Evolutionary conservation across 2,113 vertebrate genomes (phyloP).

Genomic region (Sorex araneus): DNA sequence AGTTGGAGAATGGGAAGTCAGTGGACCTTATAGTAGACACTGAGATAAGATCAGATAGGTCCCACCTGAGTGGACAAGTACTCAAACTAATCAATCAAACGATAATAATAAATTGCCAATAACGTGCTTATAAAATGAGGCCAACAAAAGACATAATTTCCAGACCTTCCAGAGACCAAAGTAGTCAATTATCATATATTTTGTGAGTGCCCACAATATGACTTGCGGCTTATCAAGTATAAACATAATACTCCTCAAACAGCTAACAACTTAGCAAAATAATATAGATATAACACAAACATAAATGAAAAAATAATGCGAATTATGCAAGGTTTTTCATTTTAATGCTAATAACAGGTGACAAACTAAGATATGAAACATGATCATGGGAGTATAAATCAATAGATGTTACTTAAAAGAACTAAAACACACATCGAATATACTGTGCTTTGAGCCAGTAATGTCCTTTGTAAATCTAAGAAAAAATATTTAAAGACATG

Average conservation of each 20-base stretch:
- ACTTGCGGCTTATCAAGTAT: not conserved
- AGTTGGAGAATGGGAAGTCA: not conserved
- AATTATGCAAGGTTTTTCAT: slow-evolving; percentile 49
- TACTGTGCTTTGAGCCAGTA: not conserved
- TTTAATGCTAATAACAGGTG: slow-evolving; percentile 49
- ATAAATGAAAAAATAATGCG: not conserved
- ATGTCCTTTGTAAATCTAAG: slow-evolving; percentile 3
- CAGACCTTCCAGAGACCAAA: slow-evolving; percentile 51
- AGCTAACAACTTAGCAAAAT: not conserved
- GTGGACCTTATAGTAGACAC: not conserved
- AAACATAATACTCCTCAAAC: not conserved
- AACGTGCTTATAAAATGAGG: not conserved
- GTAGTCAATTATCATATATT: slow-evolving; percentile 28
- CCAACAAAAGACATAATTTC: slow-evolving; percentile 26
- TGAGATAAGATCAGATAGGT: not conserved
- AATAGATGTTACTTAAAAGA: slow-evolving; percentile 26
- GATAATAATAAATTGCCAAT: not conserved
- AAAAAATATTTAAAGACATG: not conserved
- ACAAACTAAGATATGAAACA: slow-evolving; percentile 10
- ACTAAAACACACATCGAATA: not conserved
- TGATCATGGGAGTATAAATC: not conserved
- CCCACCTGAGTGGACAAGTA: not conserved
- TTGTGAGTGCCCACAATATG: slow-evolving; percentile 13
- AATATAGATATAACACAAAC: not conserved
- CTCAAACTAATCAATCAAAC: slow-evolving; percentile 12